phyloP scores from a whole-genome alignment of 2,797 vertebrate species.

The Lepilemur septentrionalis region DNA sequence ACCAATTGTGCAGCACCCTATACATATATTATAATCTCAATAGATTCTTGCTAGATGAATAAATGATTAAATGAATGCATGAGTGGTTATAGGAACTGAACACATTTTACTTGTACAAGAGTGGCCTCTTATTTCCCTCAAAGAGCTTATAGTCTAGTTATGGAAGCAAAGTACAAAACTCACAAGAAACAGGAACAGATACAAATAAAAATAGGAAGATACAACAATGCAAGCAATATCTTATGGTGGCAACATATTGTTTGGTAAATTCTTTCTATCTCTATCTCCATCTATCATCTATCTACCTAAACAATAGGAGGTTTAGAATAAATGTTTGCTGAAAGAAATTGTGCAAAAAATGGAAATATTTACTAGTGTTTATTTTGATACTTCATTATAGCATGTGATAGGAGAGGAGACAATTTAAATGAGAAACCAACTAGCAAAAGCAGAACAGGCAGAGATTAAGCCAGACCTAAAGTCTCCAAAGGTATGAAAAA shows the following conservation, averaged over 20 bases:
- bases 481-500: conserved; percentile 67
- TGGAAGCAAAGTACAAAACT: neutral
- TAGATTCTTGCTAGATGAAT: neutral
- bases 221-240: neutral
- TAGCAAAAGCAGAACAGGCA: conserved; percentile 16
- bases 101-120: neutral
- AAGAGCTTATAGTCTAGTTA: neutral
- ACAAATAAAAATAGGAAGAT: neutral
- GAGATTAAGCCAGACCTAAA: conserved; percentile 45
- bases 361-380: neutral
- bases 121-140: neutral
- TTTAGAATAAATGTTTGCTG: conserved; percentile 23
- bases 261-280: neutral
- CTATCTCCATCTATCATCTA: neutral
- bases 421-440: conserved; percentile 15
- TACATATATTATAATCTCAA: neutral
- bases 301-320: neutral
- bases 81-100: neutral
- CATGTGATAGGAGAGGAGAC: neutral
- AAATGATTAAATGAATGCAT: neutral
- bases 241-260: neutral
- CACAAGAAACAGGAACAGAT: neutral
- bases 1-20: neutral
- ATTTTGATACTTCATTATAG: neutral
- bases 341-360: neutral